These are phyloP conservation scores for Eilema sororculum DNA, from an alignment of 2,888 invertebrate genomes.

Conservation along the genomic window DNA sequence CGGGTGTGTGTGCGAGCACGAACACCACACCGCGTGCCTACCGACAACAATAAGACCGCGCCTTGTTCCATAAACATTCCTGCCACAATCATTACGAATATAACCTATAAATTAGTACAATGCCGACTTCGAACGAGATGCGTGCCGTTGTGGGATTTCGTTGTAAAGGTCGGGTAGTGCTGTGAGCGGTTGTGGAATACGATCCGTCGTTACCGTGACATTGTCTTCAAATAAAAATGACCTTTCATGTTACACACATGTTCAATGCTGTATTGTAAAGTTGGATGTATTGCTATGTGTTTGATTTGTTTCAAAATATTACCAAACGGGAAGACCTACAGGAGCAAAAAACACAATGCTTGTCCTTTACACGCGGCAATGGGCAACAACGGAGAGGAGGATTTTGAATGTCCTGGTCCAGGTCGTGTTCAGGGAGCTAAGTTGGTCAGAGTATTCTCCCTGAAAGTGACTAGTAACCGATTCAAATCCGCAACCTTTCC, in stretches of 20 bases:
- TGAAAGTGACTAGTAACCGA: too few relatives aligned
- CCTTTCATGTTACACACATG: neutral
- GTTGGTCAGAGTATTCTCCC: too few relatives aligned
- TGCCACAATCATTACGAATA: slow-evolving; percentile 83
- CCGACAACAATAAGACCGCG: slow-evolving; percentile 84
- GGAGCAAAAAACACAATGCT: neutral
- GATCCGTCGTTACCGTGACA: neutral
- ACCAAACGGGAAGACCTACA: neutral
- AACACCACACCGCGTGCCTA: slow-evolving; percentile 68
- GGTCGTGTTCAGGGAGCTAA: too few relatives aligned
- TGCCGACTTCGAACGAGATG: slow-evolving; percentile 72
- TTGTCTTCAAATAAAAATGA: neutral
- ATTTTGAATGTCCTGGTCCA: too few relatives aligned
- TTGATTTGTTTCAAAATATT: neutral
- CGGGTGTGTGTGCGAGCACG: slow-evolving; percentile 73
- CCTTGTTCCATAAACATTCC: slow-evolving; percentile 84
- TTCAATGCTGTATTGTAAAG: neutral
- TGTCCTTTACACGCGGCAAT: too few relatives aligned
- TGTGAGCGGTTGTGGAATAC: slow-evolving; percentile 4
- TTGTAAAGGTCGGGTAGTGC: slow-evolving; percentile 63
- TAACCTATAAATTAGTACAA: slow-evolving; percentile 83
- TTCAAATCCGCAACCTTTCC: too few relatives aligned
- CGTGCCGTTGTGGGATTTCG: slow-evolving; percentile 70
- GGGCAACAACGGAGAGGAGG: too few relatives aligned
- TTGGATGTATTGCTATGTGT: neutral